A percentile compares a stretch with the other conserved stretches of the same genome.
phyloP scores from a whole-genome alignment of 2,888 invertebrate genomes.

The Ochlodes sylvanus region DNA sequence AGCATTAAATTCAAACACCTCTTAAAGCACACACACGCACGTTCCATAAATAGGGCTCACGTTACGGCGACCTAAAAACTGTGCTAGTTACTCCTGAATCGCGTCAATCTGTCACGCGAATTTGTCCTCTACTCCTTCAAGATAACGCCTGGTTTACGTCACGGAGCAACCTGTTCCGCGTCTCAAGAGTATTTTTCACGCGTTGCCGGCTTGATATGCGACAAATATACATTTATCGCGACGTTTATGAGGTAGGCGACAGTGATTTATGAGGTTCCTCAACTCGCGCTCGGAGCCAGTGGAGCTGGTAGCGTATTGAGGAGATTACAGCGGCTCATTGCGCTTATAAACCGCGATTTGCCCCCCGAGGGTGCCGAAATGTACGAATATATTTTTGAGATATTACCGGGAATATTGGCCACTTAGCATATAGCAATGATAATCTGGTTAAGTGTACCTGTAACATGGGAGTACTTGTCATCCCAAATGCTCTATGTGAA shows the following conservation, averaged over 20 bases:
- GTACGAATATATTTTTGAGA: slow-evolving; percentile 7
- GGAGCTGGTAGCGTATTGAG: slow-evolving; percentile 20
- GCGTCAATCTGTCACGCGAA: slow-evolving; percentile 11
- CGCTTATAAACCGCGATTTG: slow-evolving; percentile 11
- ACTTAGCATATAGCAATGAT: slow-evolving; percentile 5
- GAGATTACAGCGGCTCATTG: slow-evolving; percentile 8
- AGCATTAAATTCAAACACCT: neutral
- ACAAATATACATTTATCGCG: slow-evolving; percentile 39
- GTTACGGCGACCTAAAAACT: slow-evolving; percentile 9
- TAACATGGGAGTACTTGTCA: neutral
- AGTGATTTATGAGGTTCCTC: slow-evolving; percentile 35
- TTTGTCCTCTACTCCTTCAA: slow-evolving; percentile 6
- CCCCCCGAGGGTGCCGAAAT: neutral
- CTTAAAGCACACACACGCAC: neutral
- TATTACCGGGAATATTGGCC: neutral
- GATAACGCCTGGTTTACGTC: slow-evolving; percentile 15
- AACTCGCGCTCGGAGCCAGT: slow-evolving; percentile 10
- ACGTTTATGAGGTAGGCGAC: slow-evolving; percentile 37
- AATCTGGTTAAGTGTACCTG: neutral
- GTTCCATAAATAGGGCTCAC: neutral
- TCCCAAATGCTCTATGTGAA: neutral
- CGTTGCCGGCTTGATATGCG: slow-evolving; percentile 34
- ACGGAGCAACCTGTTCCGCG: slow-evolving; percentile 16
- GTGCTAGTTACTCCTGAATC: slow-evolving; percentile 14
- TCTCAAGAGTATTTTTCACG: slow-evolving; percentile 32